Percentiles rank a stretch among this genome's conserved stretches.
Conservation (phyloP, 2,888 invertebrate genomes). For the Stegana nigrithorax region DNA sequence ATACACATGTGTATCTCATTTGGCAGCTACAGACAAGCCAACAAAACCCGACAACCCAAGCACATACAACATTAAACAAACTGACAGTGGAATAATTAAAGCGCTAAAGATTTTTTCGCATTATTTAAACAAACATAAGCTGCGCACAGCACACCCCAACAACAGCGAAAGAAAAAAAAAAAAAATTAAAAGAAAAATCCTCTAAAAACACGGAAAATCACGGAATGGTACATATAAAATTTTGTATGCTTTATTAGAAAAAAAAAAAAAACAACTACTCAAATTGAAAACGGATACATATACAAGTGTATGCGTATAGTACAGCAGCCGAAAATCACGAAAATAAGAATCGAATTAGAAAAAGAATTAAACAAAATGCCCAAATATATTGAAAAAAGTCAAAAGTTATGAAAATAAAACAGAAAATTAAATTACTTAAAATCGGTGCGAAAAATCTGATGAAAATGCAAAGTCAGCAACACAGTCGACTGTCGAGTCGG, state of each 20-base stretch:
- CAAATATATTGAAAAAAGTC: not conserved
- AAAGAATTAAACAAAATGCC: not conserved
- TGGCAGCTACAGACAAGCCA: too few relatives aligned
- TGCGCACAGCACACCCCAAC: too few relatives aligned
- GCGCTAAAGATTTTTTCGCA: slow-evolving; percentile 21
- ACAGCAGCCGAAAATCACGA: too few relatives aligned
- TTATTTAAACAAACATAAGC: slow-evolving; percentile 51
- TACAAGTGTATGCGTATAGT: too few relatives aligned
- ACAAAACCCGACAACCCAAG: too few relatives aligned
- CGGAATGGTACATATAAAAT: too few relatives aligned
- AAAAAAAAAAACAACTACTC: not conserved
- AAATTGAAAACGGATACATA: too few relatives aligned
- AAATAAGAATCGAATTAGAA: not conserved
- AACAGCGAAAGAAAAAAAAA: slow-evolving; percentile 24
- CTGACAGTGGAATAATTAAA: slow-evolving; percentile 53
- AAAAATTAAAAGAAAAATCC: not conserved
- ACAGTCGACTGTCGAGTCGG: not conserved
- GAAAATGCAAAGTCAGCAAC: not conserved
- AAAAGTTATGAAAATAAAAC: too few relatives aligned
- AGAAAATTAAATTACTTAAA: too few relatives aligned
- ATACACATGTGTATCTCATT: too few relatives aligned
- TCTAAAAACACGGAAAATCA: not conserved
- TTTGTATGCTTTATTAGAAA: not conserved
- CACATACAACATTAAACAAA: slow-evolving; percentile 60
- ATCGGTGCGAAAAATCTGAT: too few relatives aligned